Percentiles rank a stretch among this genome's conserved stretches.
Evolutionary conservation across 2,113 vertebrate genomes (phyloP).

Genomic region (Erythrolamprus reginae): DNA sequence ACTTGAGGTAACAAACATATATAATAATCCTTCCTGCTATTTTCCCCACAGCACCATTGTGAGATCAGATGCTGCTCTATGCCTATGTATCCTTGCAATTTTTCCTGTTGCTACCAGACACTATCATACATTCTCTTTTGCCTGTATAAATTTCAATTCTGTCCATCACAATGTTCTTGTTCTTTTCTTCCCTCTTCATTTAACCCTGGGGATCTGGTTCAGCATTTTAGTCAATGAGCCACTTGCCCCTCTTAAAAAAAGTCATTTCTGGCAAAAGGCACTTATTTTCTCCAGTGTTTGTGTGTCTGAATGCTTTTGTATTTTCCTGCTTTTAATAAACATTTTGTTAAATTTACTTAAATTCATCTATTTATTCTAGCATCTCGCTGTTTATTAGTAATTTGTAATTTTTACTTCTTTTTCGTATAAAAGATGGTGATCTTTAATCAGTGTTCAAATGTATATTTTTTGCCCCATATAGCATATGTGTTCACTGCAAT

Average conservation of each 20-base stretch:
- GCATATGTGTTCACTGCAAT: not conserved
- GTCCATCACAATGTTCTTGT: not conserved
- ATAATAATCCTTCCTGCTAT: not conserved
- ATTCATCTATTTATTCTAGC: not conserved
- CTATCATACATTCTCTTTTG: not conserved
- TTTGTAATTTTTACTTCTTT: not conserved
- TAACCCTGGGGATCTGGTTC: too few species aligned
- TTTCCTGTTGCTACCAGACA: not conserved
- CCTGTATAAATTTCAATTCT: not conserved
- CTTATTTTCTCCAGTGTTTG: not conserved
- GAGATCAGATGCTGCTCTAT: not conserved
- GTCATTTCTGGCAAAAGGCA: not conserved
- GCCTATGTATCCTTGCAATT: not conserved
- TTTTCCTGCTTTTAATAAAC: not conserved
- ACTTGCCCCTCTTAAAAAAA: not conserved
- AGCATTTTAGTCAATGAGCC: too few species aligned
- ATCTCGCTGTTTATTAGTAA: not conserved
- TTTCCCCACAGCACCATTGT: not conserved
- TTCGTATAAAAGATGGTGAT: not conserved
- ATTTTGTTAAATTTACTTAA: not conserved
- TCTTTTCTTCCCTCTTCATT: not conserved
- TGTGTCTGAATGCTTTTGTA: not conserved
- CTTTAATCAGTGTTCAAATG: not conserved
- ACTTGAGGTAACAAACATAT: not conserved
- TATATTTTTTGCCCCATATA: not conserved